Conservation (phyloP, 2,113 vertebrate species). For the Epinephelus fuscoguttatus region DNA sequence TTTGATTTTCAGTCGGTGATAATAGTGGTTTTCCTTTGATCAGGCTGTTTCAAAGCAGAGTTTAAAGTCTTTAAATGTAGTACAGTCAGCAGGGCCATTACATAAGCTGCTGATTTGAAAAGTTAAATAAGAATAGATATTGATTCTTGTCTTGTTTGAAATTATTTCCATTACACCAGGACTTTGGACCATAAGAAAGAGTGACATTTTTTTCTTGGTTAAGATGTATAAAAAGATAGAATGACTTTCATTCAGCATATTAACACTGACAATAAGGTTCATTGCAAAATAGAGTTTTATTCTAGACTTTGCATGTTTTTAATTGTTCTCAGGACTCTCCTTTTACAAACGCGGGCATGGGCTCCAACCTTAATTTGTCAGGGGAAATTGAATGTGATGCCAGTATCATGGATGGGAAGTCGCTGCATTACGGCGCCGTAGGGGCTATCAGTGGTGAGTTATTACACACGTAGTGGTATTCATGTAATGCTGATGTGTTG, state of each 20-base stretch:
- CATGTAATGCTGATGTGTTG: background rate
- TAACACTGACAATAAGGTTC: conserved; percentile 1
- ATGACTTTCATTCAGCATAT: background rate
- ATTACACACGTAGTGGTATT: conserved; percentile 13
- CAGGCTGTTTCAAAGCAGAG: background rate
- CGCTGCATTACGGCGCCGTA: conserved; percentile 96
- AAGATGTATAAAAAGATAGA: background rate
- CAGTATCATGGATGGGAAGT: conserved; percentile 99
- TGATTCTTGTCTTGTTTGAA: background rate
- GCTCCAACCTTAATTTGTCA: conserved; percentile 97
- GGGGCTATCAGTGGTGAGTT: conserved; percentile 93
- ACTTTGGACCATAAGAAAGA: background rate
- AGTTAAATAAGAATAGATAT: background rate
- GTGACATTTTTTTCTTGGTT: background rate
- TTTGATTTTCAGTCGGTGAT: background rate
- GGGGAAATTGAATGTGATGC: conserved; percentile 99
- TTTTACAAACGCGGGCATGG: conserved; percentile 98
- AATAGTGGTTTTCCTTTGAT: too few relatives aligned
- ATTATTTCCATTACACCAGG: background rate
- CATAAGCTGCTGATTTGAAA: background rate
- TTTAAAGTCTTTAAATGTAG: background rate
- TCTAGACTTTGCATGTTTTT: conserved; percentile 40
- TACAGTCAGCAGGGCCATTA: background rate
- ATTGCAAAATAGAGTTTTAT: conserved; percentile 43
- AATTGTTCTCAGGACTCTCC: conserved; percentile 92